A percentile compares a stretch with the other conserved stretches of the same genome.
These are phyloP conservation scores for Verasper variegatus DNA, from an alignment of 2,113 vertebrate species.

Conservation along the genomic window DNA sequence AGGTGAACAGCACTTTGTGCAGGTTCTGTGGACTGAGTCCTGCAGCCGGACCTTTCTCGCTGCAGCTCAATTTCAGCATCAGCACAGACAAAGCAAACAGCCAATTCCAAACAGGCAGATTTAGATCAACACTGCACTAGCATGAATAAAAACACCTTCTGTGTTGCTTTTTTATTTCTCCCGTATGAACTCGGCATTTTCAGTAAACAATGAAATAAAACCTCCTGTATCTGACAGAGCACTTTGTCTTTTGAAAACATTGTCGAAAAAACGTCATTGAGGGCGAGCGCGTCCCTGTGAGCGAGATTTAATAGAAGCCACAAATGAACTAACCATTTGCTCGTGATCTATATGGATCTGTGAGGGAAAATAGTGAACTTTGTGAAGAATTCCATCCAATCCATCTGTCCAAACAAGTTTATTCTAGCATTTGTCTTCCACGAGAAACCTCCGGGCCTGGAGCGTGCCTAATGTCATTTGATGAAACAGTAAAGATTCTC, in stretches of 20 bases:
- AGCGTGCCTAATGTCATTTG: conserved; percentile 82
- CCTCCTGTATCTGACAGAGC: conserved; percentile 34
- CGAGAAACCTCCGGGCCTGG: conserved; percentile 73
- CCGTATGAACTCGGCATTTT: conserved; percentile 17
- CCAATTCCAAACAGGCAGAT: too few species aligned
- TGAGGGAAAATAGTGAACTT: conserved; percentile 81
- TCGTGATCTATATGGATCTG: conserved; percentile 77
- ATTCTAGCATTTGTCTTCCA: conserved; percentile 84
- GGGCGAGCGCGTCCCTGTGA: conserved; percentile 54
- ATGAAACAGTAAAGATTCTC: conserved; percentile 88
- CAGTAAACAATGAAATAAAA: conserved; percentile 43
- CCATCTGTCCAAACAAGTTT: conserved; percentile 87
- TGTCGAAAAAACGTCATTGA: conserved; percentile 65
- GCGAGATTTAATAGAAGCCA: conserved; percentile 74
- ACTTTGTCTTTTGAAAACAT: conserved; percentile 12
- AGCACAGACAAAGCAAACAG: too few species aligned
- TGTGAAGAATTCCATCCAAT: conserved; percentile 81
- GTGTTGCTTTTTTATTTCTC: background rate
- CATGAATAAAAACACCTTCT: background rate
- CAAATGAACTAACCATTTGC: conserved; percentile 74
- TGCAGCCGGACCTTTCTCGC: too few species aligned
- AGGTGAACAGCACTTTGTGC: too few species aligned
- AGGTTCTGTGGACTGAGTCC: too few species aligned
- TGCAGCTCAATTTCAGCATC: too few species aligned
- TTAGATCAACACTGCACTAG: too few species aligned